Evolutionary conservation across 1,140 invertebrate genomes (phyloP).

Genomic region (Drosophila burlai): DNA sequence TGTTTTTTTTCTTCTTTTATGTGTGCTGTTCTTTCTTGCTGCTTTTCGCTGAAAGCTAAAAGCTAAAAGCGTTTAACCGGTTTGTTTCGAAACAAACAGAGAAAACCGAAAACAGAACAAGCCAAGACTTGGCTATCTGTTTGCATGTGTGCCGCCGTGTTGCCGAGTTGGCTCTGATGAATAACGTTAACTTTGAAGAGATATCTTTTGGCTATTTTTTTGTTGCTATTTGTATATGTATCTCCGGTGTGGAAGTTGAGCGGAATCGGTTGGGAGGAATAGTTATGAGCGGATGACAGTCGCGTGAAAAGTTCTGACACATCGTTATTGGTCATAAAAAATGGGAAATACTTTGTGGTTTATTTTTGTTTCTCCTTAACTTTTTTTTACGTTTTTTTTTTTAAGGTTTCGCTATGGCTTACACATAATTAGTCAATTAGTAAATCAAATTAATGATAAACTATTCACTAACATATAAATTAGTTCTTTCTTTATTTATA

Average conservation of each 20-base stretch:
- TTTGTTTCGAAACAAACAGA: slow-evolving; percentile 77
- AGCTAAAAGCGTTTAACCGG: slow-evolving; percentile 70
- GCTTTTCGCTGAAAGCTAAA: slow-evolving; percentile 43
- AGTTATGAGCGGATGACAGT: slow-evolving; percentile 15
- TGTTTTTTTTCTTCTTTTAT: slow-evolving; percentile 32
- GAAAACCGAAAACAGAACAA: slow-evolving; percentile 68
- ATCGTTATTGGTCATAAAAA: slow-evolving; percentile 1
- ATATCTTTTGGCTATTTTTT: slow-evolving; percentile 31
- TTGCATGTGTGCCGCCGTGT: slow-evolving; percentile 22
- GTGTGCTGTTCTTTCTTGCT: slow-evolving; percentile 36
- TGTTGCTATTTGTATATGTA: slow-evolving; percentile 8
- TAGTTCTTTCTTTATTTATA: not conserved
- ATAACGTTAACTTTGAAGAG: slow-evolving; percentile 49
- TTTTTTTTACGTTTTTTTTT: not conserved
- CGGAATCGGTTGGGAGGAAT: slow-evolving; percentile 3
- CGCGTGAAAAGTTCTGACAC: slow-evolving; percentile 13
- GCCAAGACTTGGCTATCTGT: slow-evolving; percentile 33
- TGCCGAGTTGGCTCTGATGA: slow-evolving; percentile 46
- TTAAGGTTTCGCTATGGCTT: not conserved
- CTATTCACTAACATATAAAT: not conserved
- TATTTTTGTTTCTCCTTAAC: not conserved
- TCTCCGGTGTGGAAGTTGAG: slow-evolving; percentile 4
- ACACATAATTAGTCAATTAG: slow-evolving; percentile 2
- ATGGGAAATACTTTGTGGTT: not conserved
- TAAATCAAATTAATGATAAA: not conserved